Base-by-base conservation (phyloP, 2,888 invertebrate species). In the Opisthograptis luteolata region DNA sequence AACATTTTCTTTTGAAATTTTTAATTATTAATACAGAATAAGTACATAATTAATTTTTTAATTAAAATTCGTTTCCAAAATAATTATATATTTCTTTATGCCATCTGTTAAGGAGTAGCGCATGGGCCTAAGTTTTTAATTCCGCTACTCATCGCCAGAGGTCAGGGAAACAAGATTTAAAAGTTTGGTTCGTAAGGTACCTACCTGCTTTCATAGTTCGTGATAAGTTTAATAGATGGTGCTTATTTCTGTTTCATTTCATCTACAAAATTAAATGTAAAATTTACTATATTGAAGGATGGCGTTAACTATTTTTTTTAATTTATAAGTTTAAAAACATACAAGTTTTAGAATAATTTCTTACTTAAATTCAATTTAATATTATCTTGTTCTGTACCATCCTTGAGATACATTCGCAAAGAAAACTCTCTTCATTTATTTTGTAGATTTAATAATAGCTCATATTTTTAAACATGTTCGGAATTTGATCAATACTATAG, bases 71-170 rank as follows among this genome's bases (percentile, higher is more conserved):
- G n/a, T n/a, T n/a, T n/a, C n/a, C n/a, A n/a, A n/a, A n/a, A n/a
- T n/a, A n/a, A n/a, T n/a, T n/a, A n/a, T n/a, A n/a, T n/a, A n/a
- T n/a, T n/a, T n/a, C n/a, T n/a, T n/a, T n/a, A 14, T 13, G 88
- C 84, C 89, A 87, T 87, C 89, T 90, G 60, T 76, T 66, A 79
- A 62, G 56, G 47, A 66, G 61, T 65, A 73, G 74, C 52, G 47
- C 65, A 60, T 55, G 62, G 60, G 54, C 60, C 49, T 14, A 31
- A 68, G 9, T 36, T 60, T 48, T 59, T 70, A 70, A 70, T 78
- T 66, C 57, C 19, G 62, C 88, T 80, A 84, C 81, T 86, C 75
- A 62, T 59, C 84, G 65, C 65, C 62, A 88, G 89, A 85, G 85
- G 89, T 84, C 89, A 82, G 77, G 57, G 53, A 37, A 46, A 44